A percentile compares a stretch with the other conserved stretches of the same genome.
phyloP scores from a whole-genome alignment of 2,888 invertebrate species.

The Melanchra persicariae region DNA sequence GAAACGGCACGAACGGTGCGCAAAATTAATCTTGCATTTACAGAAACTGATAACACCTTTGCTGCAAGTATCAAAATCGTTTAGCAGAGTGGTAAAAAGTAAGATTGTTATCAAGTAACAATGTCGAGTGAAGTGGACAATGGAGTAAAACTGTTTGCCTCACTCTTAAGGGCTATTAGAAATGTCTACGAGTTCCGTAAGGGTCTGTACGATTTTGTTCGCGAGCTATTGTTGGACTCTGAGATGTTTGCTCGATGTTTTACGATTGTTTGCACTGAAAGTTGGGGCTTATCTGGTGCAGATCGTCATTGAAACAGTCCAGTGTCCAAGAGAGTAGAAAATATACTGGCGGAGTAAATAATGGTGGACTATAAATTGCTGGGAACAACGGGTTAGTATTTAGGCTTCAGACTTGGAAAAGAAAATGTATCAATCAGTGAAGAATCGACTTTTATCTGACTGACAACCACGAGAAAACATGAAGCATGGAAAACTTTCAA shows the following conservation, averaged over 20 bases:
- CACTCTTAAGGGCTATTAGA: slow-evolving; percentile 88
- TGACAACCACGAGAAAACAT: too few species aligned
- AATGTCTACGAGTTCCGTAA: slow-evolving; percentile 84
- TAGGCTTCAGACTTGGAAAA: neutral
- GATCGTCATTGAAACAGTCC: slow-evolving; percentile 36
- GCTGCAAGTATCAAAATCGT: slow-evolving; percentile 64
- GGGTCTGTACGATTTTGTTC: slow-evolving; percentile 73
- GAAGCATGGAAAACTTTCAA: too few species aligned
- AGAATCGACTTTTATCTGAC: neutral
- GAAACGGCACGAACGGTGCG: slow-evolving; percentile 83
- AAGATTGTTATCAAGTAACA: slow-evolving; percentile 77
- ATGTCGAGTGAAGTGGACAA: slow-evolving; percentile 85
- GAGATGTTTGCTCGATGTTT: slow-evolving; percentile 64
- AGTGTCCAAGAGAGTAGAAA: slow-evolving; percentile 36
- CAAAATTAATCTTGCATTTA: slow-evolving; percentile 58
- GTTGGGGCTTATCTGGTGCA: slow-evolving; percentile 59
- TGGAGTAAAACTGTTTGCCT: slow-evolving; percentile 88
- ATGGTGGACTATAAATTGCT: neutral
- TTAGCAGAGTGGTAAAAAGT: slow-evolving; percentile 44
- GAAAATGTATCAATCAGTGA: neutral
- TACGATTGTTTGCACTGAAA: slow-evolving; percentile 61
- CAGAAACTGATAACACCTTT: slow-evolving; percentile 32
- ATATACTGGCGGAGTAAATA: slow-evolving; percentile 39
- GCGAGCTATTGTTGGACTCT: slow-evolving; percentile 67
- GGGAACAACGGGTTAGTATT: neutral